A percentile compares a stretch with the other conserved stretches of the same genome.
Conservation (phyloP, 2,888 invertebrate genomes). For the Tricholauxania praeusta region DNA sequence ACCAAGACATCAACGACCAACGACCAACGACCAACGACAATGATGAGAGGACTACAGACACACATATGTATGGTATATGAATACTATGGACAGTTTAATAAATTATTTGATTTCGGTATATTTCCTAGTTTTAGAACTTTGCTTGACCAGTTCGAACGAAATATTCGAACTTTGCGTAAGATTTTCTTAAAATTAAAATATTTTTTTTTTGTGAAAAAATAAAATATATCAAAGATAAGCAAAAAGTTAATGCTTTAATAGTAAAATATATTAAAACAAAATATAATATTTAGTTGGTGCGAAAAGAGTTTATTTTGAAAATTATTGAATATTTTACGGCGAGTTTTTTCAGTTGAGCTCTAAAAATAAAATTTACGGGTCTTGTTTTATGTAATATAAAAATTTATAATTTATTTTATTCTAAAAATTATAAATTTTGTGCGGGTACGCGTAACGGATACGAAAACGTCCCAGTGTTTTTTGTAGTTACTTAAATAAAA, state of each 20-base stretch:
- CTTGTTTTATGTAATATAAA: conserved; percentile 61
- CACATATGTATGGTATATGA: background rate
- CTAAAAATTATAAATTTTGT: background rate
- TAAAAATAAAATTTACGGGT: conserved; percentile 65
- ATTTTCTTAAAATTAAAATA: conserved; percentile 28
- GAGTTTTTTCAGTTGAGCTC: conserved; percentile 50
- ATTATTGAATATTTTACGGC: conserved; percentile 30
- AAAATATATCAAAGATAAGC: conserved; percentile 16
- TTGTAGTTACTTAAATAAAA: background rate
- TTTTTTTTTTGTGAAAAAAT: background rate
- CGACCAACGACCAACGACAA: background rate
- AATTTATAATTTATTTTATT: conserved; percentile 30
- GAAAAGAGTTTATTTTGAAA: conserved; percentile 21
- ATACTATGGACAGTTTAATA: conserved; percentile 42
- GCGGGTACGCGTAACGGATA: conserved; percentile 32
- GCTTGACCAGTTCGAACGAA: conserved; percentile 66
- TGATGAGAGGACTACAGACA: background rate
- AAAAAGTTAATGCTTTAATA: conserved; percentile 5
- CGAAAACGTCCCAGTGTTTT: conserved; percentile 5
- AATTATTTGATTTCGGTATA: conserved; percentile 46
- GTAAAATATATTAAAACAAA: conserved; percentile 21
- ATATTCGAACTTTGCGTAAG: conserved; percentile 57
- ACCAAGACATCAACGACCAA: conserved; percentile 6
- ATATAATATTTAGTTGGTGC: background rate
- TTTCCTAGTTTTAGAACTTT: conserved; percentile 60